These are phyloP conservation scores for Sorex araneus DNA, from an alignment of 2,113 vertebrate species.

Conservation along the genomic window DNA sequence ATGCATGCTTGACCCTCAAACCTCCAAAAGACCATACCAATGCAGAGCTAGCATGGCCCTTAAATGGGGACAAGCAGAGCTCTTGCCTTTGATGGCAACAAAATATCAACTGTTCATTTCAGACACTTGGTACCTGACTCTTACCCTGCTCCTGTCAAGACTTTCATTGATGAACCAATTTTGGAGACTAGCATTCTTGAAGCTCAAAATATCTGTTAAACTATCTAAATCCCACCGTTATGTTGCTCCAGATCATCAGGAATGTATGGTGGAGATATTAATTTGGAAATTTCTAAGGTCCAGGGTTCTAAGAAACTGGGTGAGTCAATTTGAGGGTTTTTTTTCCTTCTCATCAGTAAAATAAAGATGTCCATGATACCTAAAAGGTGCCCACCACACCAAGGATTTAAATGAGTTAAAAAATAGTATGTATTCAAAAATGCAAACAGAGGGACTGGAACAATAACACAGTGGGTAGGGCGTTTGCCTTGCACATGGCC, in stretches of 20 bases:
- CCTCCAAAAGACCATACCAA: background rate
- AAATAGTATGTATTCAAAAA: background rate
- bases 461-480: too few relatives aligned
- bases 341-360: background rate
- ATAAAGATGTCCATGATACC: background rate
- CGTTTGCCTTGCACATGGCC: too few relatives aligned
- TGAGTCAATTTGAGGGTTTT: background rate
- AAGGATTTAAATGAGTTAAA: background rate
- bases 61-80: background rate
- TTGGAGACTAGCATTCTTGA: constrained; percentile 19
- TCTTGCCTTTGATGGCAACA: background rate
- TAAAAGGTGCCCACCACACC: background rate
- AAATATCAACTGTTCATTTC: background rate
- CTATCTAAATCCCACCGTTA: background rate
- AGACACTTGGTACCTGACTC: background rate
- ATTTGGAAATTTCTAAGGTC: background rate
- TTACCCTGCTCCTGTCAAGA: background rate
- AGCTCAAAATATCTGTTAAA: background rate
- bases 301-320: background rate
- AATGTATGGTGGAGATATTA: background rate
- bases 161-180: background rate
- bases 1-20: background rate
- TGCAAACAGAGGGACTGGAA: too few relatives aligned
- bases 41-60: background rate
- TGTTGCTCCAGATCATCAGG: background rate